Evolutionary conservation across 2,888 invertebrate genomes (phyloP).

Genomic region (Sminthurinus aureus): DNA sequence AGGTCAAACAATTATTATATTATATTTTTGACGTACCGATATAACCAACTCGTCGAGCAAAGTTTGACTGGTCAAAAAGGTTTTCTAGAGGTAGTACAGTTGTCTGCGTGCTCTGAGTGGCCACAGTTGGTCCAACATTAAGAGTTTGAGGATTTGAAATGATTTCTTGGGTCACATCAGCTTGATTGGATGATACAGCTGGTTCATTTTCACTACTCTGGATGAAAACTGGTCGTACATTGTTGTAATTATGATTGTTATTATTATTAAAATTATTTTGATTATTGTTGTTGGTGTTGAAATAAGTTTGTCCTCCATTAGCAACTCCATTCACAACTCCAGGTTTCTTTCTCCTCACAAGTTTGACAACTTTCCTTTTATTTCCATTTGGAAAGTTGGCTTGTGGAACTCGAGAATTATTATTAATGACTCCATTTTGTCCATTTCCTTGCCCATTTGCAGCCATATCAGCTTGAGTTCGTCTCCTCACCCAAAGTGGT

Average conservation of each 20-base stretch:
- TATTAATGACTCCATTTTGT: slow-evolving; percentile 31
- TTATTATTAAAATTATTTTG: background rate
- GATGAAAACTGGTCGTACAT: slow-evolving; percentile 42
- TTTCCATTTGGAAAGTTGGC: slow-evolving; percentile 22
- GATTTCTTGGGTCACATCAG: slow-evolving; percentile 20
- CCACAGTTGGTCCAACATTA: background rate
- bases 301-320: background rate
- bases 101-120: slow-evolving; percentile 6
- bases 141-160: background rate
- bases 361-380: slow-evolving; percentile 51
- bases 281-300: background rate
- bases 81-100: slow-evolving; percentile 48
- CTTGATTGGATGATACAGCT: slow-evolving; percentile 26
- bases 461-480: background rate
- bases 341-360: slow-evolving; percentile 53
- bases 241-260: background rate
- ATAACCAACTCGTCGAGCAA: slow-evolving; percentile 52
- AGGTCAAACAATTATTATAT: background rate
- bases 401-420: background rate
- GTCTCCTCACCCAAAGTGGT: slow-evolving; percentile 14
- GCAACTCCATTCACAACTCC: background rate
- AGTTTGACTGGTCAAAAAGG: slow-evolving; percentile 50
- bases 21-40: slow-evolving; percentile 44
- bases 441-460: background rate
- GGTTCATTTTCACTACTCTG: slow-evolving; percentile 43